phyloP scores from a whole-genome alignment of 2,888 invertebrate species.

The Latrodectus elegans region DNA sequence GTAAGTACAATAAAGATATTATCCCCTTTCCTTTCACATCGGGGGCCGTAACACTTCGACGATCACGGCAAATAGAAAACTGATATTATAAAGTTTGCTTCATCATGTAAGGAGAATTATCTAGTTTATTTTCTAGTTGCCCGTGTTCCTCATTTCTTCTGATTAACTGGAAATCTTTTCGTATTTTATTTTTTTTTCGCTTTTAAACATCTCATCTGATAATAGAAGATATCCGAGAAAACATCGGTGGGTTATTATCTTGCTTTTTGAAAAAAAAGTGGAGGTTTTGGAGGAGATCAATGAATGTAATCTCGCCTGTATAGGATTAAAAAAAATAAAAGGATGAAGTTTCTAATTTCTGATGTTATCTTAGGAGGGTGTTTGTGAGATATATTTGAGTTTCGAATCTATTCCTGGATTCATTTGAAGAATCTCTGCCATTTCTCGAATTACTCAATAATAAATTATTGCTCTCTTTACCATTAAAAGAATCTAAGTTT shows the following conservation, averaged over 20 bases:
- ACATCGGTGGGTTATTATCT: neutral
- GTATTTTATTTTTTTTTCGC: neutral
- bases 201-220: neutral
- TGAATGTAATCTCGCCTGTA: conserved; percentile 1
- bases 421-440: neutral
- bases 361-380: neutral
- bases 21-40: neutral
- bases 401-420: neutral
- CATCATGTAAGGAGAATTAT: conserved; percentile 1
- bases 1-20: conserved; percentile 13
- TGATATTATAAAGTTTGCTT: conserved; percentile 6
- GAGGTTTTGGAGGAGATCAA: neutral
- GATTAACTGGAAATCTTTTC: conserved; percentile 4
- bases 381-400: neutral
- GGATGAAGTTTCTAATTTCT: conserved; percentile 3
- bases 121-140: neutral
- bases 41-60: neutral
- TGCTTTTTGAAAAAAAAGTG: neutral
- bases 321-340: neutral
- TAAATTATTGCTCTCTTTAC: no score
- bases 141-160: neutral
- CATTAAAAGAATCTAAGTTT: no score
- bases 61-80: conserved; percentile 5
- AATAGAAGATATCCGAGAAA: neutral
- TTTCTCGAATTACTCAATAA: no score